phyloP scores from a whole-genome alignment of 2,888 invertebrate genomes.

The Drosophila helvetica region DNA sequence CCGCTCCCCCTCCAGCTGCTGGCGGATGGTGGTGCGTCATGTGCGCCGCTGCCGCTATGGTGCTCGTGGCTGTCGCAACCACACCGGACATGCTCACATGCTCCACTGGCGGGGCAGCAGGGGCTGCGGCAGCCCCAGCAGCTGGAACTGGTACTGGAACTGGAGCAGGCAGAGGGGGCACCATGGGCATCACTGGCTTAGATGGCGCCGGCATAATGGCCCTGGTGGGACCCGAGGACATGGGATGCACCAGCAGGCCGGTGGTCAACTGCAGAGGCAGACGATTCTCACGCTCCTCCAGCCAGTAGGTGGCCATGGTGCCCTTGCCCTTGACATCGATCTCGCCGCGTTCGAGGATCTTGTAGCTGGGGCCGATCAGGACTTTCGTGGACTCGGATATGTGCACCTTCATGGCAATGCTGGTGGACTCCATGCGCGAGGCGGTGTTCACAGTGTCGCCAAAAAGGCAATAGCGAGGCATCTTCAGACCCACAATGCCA shows the following conservation, averaged over 20 bases:
- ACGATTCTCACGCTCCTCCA: slow-evolving; percentile 89
- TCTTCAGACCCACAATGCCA: slow-evolving; percentile 96
- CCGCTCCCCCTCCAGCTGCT: slow-evolving; percentile 10
- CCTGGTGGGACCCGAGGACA: slow-evolving; percentile 52
- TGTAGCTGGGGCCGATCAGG: slow-evolving; percentile 89
- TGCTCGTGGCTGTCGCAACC: slow-evolving; percentile 56
- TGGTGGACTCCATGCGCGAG: slow-evolving; percentile 96
- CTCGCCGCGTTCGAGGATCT: slow-evolving; percentile 91
- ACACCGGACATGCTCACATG: slow-evolving; percentile 49
- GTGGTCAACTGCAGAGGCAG: slow-evolving; percentile 84
- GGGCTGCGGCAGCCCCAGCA: slow-evolving; percentile 17
- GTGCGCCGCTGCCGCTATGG: slow-evolving; percentile 61
- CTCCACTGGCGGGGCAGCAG: slow-evolving; percentile 33
- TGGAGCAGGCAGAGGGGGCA: slow-evolving; percentile 4
- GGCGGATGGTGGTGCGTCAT: slow-evolving; percentile 52
- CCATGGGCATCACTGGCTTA: slow-evolving; percentile 35
- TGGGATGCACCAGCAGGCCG: slow-evolving; percentile 68
- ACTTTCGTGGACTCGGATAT: slow-evolving; percentile 95
- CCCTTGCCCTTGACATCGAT: slow-evolving; percentile 96
- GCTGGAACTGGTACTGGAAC: slow-evolving; percentile 14
- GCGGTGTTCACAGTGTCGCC: slow-evolving; percentile 97
- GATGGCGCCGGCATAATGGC: slow-evolving; percentile 51
- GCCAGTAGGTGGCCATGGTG: slow-evolving; percentile 95
- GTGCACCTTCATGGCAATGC: slow-evolving; percentile 96
- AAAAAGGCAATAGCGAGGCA: slow-evolving; percentile 89